These are phyloP conservation scores for Aproaerema taeniolella DNA, from an alignment of 2,888 invertebrate genomes.

Conservation along the genomic window DNA sequence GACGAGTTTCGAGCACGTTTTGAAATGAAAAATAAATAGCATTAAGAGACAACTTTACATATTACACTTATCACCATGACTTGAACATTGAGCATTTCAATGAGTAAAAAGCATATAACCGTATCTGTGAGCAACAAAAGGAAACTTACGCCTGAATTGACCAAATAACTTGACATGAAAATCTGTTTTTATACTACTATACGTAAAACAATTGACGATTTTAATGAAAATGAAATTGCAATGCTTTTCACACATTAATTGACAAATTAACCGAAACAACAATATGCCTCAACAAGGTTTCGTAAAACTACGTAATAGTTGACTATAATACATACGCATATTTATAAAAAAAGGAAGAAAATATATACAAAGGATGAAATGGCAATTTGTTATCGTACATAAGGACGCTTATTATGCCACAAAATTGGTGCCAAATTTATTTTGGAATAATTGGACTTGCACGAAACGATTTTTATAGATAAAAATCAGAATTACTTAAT, in stretches of 20 bases:
- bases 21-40: slow-evolving; percentile 34
- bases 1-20: slow-evolving; percentile 12
- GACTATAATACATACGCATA: slow-evolving; percentile 40
- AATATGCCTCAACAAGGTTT: slow-evolving; percentile 56
- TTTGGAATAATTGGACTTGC: slow-evolving; percentile 38
- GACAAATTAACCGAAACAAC: slow-evolving; percentile 67
- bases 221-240: slow-evolving; percentile 47
- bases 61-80: slow-evolving; percentile 63
- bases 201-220: slow-evolving; percentile 62
- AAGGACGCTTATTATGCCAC: slow-evolving; percentile 36
- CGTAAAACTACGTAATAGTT: slow-evolving; percentile 46
- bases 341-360: slow-evolving; percentile 49
- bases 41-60: slow-evolving; percentile 53
- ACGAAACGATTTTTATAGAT: slow-evolving; percentile 40
- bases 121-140: slow-evolving; percentile 59
- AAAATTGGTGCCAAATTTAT: slow-evolving; percentile 25
- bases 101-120: slow-evolving; percentile 62
- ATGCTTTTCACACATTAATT: slow-evolving; percentile 60
- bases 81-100: slow-evolving; percentile 71
- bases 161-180: slow-evolving; percentile 57
- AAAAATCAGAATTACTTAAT: slow-evolving; percentile 63
- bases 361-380: slow-evolving; percentile 42
- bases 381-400: slow-evolving; percentile 27
- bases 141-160: slow-evolving; percentile 65
- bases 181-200: slow-evolving; percentile 35